phyloP scores from a whole-genome alignment of 2,888 invertebrate genomes.

The Neoaliturus tenellus region DNA sequence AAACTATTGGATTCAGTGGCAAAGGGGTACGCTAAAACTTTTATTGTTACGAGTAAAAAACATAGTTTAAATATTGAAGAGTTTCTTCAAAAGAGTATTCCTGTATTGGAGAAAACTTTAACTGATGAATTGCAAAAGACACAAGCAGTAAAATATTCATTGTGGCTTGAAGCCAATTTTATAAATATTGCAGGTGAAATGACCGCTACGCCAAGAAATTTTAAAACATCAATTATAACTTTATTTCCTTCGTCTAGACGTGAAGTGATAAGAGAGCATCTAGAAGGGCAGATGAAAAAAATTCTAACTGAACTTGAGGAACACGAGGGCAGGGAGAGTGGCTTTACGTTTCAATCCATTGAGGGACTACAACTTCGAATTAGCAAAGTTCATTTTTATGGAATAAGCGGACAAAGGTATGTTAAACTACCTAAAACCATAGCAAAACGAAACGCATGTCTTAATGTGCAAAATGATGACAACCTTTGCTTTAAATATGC shows the following conservation, averaged over 20 bases:
- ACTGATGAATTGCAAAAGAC: background rate
- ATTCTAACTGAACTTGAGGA: background rate
- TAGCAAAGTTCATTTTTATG: background rate
- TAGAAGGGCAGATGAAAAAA: background rate
- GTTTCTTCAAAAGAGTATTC: background rate
- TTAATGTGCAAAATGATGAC: background rate
- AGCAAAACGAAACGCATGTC: background rate
- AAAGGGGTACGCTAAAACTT: background rate
- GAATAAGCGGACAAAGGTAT: background rate
- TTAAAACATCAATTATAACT: background rate
- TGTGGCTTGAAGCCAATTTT: background rate
- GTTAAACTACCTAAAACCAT: background rate
- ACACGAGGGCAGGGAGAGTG: background rate
- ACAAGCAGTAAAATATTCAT: background rate
- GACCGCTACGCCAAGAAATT: background rate
- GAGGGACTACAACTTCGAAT: slow-evolving; percentile 63
- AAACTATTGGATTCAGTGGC: no score
- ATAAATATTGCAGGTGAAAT: background rate
- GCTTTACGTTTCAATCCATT: background rate
- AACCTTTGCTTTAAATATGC: background rate
- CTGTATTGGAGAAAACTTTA: background rate
- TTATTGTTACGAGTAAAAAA: background rate
- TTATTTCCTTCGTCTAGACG: background rate
- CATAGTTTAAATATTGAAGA: background rate
- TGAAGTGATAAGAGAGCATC: background rate